These are phyloP conservation scores for Montipora sp. DNA, from an alignment of 64 coral and sea anemone species.

Conservation along the genomic window DNA sequence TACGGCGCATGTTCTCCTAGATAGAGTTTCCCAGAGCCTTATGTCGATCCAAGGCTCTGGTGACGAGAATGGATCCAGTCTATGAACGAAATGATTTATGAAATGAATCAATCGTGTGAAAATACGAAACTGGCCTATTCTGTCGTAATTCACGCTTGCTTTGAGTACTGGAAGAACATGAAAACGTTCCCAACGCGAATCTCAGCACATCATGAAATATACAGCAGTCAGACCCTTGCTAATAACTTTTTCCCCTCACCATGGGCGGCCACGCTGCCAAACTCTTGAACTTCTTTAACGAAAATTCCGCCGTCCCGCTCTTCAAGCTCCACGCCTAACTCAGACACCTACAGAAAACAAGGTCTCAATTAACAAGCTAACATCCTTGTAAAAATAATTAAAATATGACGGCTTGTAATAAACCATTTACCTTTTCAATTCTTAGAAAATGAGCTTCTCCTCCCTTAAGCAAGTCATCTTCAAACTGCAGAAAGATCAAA, in stretches of 20 bases:
- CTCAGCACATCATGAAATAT: no score
- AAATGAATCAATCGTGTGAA: no score
- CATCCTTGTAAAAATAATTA: background rate
- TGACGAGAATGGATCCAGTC: no score
- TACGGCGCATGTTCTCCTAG: no score
- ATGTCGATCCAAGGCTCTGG: no score
- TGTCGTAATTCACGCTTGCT: no score
- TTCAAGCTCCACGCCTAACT: slow-evolving; percentile 67
- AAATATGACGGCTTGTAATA: background rate
- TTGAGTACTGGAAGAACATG: no score
- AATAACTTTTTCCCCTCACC: slow-evolving; percentile 21
- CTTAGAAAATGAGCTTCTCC: slow-evolving; percentile 67
- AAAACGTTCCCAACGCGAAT: no score
- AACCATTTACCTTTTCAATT: slow-evolving; percentile 55
- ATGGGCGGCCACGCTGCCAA: slow-evolving; percentile 60
- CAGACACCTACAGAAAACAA: slow-evolving; percentile 51
- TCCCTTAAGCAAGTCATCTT: slow-evolving; percentile 42
- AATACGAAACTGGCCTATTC: no score
- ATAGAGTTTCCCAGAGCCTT: no score
- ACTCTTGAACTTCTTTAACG: slow-evolving; percentile 66
- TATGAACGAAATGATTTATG: no score
- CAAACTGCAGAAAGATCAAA: slow-evolving; percentile 38
- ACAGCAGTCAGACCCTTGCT: background rate
- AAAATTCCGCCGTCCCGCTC: slow-evolving; percentile 73
- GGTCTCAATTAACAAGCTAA: background rate